These are phyloP conservation scores for Lanius ludovicianus DNA, from an alignment of 2,113 vertebrate species.

Conservation along the genomic window DNA sequence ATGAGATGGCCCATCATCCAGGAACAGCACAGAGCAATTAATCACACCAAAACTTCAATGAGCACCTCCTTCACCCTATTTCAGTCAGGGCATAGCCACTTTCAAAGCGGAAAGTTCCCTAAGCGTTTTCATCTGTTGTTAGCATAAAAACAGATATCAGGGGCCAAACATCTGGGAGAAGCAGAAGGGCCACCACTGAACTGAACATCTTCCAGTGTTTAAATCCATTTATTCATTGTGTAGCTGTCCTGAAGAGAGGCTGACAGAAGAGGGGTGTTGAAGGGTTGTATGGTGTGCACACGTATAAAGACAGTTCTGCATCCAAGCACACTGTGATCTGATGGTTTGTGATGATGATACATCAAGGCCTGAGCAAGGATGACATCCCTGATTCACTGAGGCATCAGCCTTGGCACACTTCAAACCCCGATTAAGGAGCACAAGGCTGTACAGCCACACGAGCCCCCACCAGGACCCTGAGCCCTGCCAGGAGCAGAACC, in stretches of 20 bases:
- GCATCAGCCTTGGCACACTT: rapidly evolving
- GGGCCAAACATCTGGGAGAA: not conserved
- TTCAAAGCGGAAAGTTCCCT: not conserved
- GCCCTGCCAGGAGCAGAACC: not conserved
- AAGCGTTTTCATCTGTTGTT: not conserved
- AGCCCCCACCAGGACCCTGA: not conserved
- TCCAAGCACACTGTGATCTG: rapidly evolving
- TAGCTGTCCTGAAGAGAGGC: not conserved
- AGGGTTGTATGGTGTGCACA: rapidly evolving
- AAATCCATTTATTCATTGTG: not conserved
- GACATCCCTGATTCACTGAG: not conserved
- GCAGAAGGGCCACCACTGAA: not conserved
- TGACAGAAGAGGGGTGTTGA: not conserved
- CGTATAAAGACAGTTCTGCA: not conserved
- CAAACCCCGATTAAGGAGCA: not conserved
- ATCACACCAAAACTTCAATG: not conserved
- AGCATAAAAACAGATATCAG: not conserved
- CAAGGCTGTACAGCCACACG: rapidly evolving
- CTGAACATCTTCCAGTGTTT: not conserved
- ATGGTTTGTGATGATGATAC: not conserved
- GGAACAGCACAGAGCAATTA: not conserved
- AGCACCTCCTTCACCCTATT: not conserved
- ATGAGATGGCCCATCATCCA: not conserved
- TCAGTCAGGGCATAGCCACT: not conserved
- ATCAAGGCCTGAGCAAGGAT: not conserved